Evolutionary conservation across 2,113 vertebrate species (phyloP).

Genomic region (Abramis brama): DNA sequence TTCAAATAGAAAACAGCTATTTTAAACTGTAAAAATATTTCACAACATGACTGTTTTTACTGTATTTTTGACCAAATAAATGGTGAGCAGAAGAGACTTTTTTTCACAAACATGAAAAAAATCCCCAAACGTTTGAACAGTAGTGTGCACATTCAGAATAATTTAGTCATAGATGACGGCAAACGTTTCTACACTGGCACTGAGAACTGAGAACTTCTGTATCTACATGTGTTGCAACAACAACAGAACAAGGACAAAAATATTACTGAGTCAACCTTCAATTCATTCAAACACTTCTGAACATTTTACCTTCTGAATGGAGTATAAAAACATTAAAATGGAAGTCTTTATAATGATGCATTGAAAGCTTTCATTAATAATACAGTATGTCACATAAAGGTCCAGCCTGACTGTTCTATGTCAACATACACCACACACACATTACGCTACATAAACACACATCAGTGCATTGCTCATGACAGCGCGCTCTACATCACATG

Average conservation of each 20-base stretch:
- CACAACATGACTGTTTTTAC: not conserved
- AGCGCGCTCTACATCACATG: not conserved
- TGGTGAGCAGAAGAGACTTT: not conserved
- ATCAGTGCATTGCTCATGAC: not conserved
- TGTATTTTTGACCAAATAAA: not conserved
- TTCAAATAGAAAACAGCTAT: not conserved
- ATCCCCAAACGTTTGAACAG: not conserved
- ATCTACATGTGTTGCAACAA: not conserved
- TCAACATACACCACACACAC: not conserved
- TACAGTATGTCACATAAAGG: not conserved
- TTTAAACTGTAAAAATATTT: not conserved
- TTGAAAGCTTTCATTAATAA: not conserved
- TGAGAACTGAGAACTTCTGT: not conserved
- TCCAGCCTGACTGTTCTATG: not conserved
- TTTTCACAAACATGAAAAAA: not conserved
- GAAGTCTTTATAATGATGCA: not conserved
- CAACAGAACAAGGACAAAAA: not conserved
- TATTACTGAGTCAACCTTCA: not conserved
- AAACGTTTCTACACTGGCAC: not conserved
- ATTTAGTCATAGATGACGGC: not conserved
- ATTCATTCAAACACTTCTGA: not conserved
- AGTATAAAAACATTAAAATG: not conserved
- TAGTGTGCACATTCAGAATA: not conserved
- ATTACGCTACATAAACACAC: conserved; percentile 11
- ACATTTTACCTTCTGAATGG: not conserved